These are phyloP conservation scores for Pseudococcus viburni DNA, from an alignment of 2,888 invertebrate genomes.

Conservation along the genomic window DNA sequence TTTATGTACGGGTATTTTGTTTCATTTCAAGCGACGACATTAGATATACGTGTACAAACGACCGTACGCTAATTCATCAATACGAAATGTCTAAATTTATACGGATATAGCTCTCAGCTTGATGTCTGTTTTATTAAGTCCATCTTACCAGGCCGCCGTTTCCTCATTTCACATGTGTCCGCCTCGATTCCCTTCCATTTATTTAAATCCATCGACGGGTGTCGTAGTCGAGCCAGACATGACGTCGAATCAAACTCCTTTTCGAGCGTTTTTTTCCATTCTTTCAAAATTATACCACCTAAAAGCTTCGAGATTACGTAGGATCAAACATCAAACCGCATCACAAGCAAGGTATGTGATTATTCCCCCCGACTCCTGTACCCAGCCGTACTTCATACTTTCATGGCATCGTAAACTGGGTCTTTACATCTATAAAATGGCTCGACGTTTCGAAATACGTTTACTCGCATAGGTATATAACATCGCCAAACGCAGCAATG, in stretches of 20 bases:
- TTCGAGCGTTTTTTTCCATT: too few relatives aligned
- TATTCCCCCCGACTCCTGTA: not conserved
- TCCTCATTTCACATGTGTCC: not conserved
- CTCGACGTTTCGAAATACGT: not conserved
- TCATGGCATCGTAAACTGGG: slow-evolving; percentile 3
- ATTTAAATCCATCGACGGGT: slow-evolving; percentile 3
- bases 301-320: not conserved
- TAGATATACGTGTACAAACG: slow-evolving; percentile 2
- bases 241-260: too few relatives aligned
- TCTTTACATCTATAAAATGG: slow-evolving; percentile 5
- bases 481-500: slow-evolving; percentile 3
- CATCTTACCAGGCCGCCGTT: not conserved
- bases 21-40: slow-evolving; percentile 21
- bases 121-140: slow-evolving; percentile 55
- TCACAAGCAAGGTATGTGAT: too few relatives aligned
- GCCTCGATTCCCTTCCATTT: slow-evolving; percentile 5
- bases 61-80: slow-evolving; percentile 29
- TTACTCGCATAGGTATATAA: not conserved
- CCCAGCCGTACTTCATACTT: not conserved
- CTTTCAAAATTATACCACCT: too few relatives aligned
- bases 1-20: slow-evolving; percentile 40
- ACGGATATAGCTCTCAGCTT: slow-evolving; percentile 53
- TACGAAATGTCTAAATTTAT: slow-evolving; percentile 23
- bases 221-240: too few relatives aligned
- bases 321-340: not conserved